A percentile compares a stretch with the other conserved stretches of the same genome.
These are phyloP conservation scores for Pelvicachromis taeniatus DNA, from an alignment of 2,113 vertebrate species.

Conservation along the genomic window DNA sequence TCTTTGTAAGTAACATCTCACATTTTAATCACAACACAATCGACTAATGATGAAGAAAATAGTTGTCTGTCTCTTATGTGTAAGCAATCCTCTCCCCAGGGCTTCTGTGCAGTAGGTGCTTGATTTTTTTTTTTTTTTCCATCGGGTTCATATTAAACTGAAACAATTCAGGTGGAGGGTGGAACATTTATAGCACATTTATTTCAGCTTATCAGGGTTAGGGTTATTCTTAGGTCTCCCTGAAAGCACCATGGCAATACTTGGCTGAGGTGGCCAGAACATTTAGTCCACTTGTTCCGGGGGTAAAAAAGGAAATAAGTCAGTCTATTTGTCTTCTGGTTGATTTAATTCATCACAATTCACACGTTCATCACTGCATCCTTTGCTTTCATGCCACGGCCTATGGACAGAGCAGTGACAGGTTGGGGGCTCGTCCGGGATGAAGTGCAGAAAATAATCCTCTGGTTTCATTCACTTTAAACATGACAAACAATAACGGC, in stretches of 20 bases:
- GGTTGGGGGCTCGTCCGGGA: background rate
- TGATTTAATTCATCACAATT: background rate
- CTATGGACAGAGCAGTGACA: background rate
- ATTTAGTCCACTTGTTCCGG: background rate
- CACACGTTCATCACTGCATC: background rate
- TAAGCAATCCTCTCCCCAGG: background rate
- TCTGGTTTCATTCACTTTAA: background rate
- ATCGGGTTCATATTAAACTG: background rate
- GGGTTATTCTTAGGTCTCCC: rapidly evolving
- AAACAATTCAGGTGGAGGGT: background rate
- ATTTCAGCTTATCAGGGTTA: background rate
- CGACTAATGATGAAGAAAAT: background rate
- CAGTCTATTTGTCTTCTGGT: background rate
- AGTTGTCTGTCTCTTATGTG: background rate
- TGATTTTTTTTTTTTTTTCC: too few species aligned
- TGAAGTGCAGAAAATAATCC: background rate
- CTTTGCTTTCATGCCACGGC: background rate
- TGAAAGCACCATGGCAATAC: background rate
- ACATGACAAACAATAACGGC: background rate
- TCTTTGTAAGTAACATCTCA: background rate
- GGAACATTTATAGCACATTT: background rate
- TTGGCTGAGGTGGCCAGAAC: background rate
- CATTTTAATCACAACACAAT: background rate
- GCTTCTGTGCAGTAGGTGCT: background rate
- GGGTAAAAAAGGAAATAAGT: background rate